phyloP scores from a whole-genome alignment of 1,140 invertebrate species.

The Zaprionus africanus region DNA sequence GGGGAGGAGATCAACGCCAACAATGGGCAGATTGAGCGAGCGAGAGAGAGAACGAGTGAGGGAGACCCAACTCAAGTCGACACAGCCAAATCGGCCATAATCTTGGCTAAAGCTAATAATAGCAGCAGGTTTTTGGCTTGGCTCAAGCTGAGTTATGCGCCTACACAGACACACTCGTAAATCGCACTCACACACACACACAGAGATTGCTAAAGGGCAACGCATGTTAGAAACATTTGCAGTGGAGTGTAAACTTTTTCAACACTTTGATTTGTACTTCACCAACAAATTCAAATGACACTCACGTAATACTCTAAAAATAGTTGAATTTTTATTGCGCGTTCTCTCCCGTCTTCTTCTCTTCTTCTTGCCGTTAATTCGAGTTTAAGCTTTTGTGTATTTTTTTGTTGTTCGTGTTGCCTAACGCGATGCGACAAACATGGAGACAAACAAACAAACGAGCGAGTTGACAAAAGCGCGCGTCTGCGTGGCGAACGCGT shows the following conservation, averaged over 20 bases:
- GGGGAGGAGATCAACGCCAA: slow-evolving; percentile 14
- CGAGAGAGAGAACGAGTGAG: slow-evolving; percentile 4
- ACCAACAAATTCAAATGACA: slow-evolving; percentile 70
- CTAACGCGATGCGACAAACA: background rate
- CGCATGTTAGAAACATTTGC: slow-evolving; percentile 40
- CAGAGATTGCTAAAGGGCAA: slow-evolving; percentile 55
- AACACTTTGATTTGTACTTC: slow-evolving; percentile 29
- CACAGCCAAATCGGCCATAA: slow-evolving; percentile 72
- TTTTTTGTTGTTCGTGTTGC: slow-evolving; percentile 19
- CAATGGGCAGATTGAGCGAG: slow-evolving; percentile 31
- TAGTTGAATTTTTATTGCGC: slow-evolving; percentile 69
- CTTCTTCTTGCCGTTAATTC: slow-evolving; percentile 24
- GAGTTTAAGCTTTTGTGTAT: slow-evolving; percentile 13
- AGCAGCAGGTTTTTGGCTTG: slow-evolving; percentile 76
- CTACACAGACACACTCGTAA: slow-evolving; percentile 44
- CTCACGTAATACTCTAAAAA: slow-evolving; percentile 82
- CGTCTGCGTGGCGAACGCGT: slow-evolving; percentile 53
- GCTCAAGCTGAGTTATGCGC: slow-evolving; percentile 52
- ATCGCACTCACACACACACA: slow-evolving; percentile 12
- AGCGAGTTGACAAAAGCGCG: slow-evolving; percentile 20
- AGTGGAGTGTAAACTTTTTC: slow-evolving; percentile 29
- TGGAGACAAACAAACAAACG: background rate
- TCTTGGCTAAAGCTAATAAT: slow-evolving; percentile 80
- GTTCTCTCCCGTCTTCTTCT: slow-evolving; percentile 38
- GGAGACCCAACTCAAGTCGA: slow-evolving; percentile 37